Base-by-base conservation (phyloP, 2,113 vertebrate species). In the Oncorhynchus mykiss region DNA sequence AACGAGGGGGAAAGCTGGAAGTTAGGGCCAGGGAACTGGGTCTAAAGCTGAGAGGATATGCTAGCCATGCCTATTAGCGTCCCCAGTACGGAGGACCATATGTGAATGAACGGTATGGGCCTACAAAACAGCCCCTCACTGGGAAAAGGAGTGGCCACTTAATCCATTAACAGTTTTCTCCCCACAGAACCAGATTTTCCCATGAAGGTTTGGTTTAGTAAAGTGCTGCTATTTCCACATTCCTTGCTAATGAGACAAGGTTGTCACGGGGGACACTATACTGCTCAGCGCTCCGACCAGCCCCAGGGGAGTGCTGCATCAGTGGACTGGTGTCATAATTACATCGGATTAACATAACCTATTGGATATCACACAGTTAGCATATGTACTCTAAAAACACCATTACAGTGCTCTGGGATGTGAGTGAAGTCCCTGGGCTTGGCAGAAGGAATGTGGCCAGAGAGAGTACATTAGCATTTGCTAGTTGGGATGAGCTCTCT, bases 1-100 rank as follows among this genome's bases (percentile, higher is more conserved):
- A 85, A 82, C 45, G 78, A 82, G 86, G 82, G 81, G 80, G 71
- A 89, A 90, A 90, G 89, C 89, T 86, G 89, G 89, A 87, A 25
- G 22, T 87, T 77, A 83, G 57, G 87, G 84, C 81, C 29, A 76
- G 70, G 59, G 75, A 80, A 87, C 77, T 69, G 81, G 80, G 65
- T 80, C 85, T 84, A 85, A 89, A 89, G 85, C 85, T 80, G 85
- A 77, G 83, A 16, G 14, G 25, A 79, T 78, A 84, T 76, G 73
- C 84, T 70, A 81, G 81, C 86, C 81, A 77, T 79, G 86, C 87
- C 83, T 84, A 79, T 91, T 89, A 89, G 83, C 64, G 73, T 70
- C 65, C 54, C 31, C 82, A 84, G 83, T 54, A 86, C 68, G 71
- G 73, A 76, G 73, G 77, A 39, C 59, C 18, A 76, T 51, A 18